Evolutionary conservation across 2,888 invertebrate species (phyloP), one percentile per base, ranked within the genome.

Genomic region (Sinhomidia bicolor): DNA sequence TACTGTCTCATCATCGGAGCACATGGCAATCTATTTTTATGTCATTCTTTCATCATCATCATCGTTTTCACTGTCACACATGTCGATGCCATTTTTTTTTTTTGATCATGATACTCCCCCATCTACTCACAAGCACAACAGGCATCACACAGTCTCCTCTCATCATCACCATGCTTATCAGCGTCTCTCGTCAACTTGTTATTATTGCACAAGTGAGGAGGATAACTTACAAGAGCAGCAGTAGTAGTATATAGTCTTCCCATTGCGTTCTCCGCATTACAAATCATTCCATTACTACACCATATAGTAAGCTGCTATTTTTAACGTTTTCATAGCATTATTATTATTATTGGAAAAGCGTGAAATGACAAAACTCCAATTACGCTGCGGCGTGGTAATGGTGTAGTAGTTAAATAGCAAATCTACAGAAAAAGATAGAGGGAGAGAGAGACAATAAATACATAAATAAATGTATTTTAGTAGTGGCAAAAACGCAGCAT

Each of bases 21-120:
- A 68, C 82, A 82, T 82, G 82, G 79, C 23, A 82, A 68, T 82
- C 82, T 82, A 82, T 82, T 82, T 82, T 32, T 80, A 68, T 82
- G 68, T 68, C 82, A 32, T 80, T 44, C 60, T 32, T 10, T 62
- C 62, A 62, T 62, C 62, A 62, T 62, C 62, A 23, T 65, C n/a
- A 7, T n/a, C 12, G 23, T 82, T 68, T 68, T 68, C 47, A 47
- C 68, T 51, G 82, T 82, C 82, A 82, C 82, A 82, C 71, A 71
- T 44, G 65, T 68, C 65, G 36, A 68, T 68, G 65, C 17, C 65
- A 68, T 17, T 68, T 36, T 36, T 36, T 36, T n/a, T 20, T 17
- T 23, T 62, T 47, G 10, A 47, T 14, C 7, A 47, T 57, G 57
- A 36, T 71, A 68, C 68, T 68, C 44, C 71, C 44, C 68, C 41